Percentiles rank a stretch among this genome's conserved stretches.
Evolutionary conservation across 2,113 vertebrate species (phyloP).

Genomic region (Amphiprion ocellaris): DNA sequence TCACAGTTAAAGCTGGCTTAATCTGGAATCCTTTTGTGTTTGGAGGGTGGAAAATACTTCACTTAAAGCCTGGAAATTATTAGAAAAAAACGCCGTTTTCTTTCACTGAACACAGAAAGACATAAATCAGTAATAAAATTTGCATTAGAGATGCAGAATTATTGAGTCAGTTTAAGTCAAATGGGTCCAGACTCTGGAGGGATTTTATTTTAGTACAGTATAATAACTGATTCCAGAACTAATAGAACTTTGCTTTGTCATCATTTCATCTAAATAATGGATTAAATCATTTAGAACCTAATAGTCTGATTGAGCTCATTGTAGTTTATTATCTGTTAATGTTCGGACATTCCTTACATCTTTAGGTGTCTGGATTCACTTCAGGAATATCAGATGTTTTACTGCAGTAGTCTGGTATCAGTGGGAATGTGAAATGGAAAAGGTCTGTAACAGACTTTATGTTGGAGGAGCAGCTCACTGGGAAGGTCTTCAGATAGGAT

Average conservation of each 20-base stretch:
- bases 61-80: conserved; percentile 19
- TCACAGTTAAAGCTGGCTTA: conserved; percentile 21
- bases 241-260: too few species aligned
- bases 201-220: neutral
- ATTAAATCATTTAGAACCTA: too few species aligned
- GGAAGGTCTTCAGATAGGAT: neutral
- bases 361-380: too few species aligned
- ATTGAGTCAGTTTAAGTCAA: neutral
- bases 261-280: too few species aligned
- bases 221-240: too few species aligned
- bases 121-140: conserved; percentile 21
- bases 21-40: conserved; percentile 52
- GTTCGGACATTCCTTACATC: too few species aligned
- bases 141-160: neutral
- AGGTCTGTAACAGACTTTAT: too few species aligned
- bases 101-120: neutral
- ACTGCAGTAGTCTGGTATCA: too few species aligned
- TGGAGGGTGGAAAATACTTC: conserved; percentile 17
- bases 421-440: too few species aligned
- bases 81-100: neutral
- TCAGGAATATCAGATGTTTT: too few species aligned
- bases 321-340: too few species aligned
- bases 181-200: neutral
- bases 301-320: too few species aligned
- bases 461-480: neutral